phyloP scores from a whole-genome alignment of 2,888 invertebrate species.

The Uloborus plumipes region DNA sequence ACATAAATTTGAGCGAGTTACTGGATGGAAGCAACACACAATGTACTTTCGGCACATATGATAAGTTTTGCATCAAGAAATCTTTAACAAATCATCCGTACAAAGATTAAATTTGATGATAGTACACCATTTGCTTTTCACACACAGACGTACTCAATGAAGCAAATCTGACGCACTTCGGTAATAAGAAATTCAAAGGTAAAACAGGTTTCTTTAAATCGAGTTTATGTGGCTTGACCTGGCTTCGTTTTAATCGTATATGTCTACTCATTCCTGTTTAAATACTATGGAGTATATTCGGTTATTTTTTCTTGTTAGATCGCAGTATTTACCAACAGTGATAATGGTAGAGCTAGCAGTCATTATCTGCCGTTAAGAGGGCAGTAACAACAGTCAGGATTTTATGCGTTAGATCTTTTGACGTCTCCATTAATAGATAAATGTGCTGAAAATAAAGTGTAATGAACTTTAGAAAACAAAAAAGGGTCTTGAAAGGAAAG shows the following conservation, averaged over 20 bases:
- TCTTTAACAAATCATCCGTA: too few relatives aligned
- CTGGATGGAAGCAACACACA: too few relatives aligned
- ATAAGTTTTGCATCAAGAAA: too few relatives aligned
- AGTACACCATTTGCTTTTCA: background rate
- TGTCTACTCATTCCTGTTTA: slow-evolving; percentile 15
- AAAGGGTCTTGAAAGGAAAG: background rate
- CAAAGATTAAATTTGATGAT: slow-evolving; percentile 21
- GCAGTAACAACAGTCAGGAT: too few relatives aligned
- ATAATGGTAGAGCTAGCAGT: background rate
- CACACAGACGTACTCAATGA: slow-evolving; percentile 1
- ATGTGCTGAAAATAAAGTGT: background rate
- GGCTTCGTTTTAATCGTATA: slow-evolving; percentile 18
- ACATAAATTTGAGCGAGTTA: too few relatives aligned
- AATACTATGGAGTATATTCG: background rate
- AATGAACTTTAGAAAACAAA: slow-evolving; percentile 1
- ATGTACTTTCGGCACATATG: too few relatives aligned
- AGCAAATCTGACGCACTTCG: slow-evolving; percentile 6
- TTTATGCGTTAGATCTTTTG: too few relatives aligned
- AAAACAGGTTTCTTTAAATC: slow-evolving; percentile 39
- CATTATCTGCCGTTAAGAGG: too few relatives aligned
- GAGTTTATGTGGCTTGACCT: slow-evolving; percentile 31
- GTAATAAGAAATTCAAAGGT: slow-evolving; percentile 18
- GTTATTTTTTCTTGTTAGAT: background rate
- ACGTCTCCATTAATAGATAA: background rate
- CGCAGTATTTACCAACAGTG: slow-evolving; percentile 19